phyloP scores from a whole-genome alignment of 2,797 vertebrate genomes.

The Poecile montanus region DNA sequence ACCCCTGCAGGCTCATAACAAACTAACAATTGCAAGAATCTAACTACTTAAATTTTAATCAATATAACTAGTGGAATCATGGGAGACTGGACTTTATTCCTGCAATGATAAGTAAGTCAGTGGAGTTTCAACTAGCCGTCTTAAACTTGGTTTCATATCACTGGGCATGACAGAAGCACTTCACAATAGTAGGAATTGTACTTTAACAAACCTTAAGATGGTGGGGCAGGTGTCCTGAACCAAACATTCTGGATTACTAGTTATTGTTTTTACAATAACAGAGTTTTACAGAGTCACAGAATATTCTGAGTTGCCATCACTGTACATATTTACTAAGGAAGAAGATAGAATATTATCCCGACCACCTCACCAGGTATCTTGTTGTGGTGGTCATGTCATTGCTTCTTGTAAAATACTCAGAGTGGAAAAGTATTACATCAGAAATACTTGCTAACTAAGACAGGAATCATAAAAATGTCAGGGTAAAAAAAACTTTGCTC shows the following conservation, averaged over 20 bases:
- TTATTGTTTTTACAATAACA: neutral
- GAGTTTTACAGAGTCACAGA: neutral
- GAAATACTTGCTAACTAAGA: neutral
- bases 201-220: neutral
- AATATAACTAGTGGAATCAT: neutral
- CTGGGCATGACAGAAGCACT: neutral
- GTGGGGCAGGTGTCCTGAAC: neutral
- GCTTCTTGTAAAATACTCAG: neutral
- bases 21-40: neutral
- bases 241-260: neutral
- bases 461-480: neutral
- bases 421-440: neutral
- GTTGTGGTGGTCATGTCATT: neutral
- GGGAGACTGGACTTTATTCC: neutral
- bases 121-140: neutral
- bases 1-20: fast-evolving
- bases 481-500: neutral
- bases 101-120: neutral
- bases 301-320: neutral
- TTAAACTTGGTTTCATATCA: neutral
- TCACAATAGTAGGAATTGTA: neutral
- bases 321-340: neutral
- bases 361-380: neutral
- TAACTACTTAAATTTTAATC: neutral
- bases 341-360: neutral